These are phyloP conservation scores for Clarias fuscus DNA, from an alignment of 2,797 vertebrate genomes.

Conservation along the genomic window DNA sequence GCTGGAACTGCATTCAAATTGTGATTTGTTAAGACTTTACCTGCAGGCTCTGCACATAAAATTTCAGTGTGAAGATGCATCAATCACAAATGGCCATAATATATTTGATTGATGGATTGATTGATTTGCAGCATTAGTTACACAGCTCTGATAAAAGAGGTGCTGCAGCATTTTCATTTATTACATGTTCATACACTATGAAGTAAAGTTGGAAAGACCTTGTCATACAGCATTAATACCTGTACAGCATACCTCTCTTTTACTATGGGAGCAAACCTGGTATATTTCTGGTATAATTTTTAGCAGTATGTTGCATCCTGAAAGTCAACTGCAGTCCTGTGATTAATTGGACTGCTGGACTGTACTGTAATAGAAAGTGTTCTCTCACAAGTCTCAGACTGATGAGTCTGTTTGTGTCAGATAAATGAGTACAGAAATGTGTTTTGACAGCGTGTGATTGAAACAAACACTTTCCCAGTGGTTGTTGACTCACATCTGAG, in stretches of 20 bases:
- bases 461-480: not conserved
- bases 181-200: not conserved
- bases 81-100: not conserved
- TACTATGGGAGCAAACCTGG: too few relatives aligned
- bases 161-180: not conserved
- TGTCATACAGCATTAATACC: not conserved
- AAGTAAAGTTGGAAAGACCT: not conserved
- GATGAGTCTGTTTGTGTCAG: not conserved
- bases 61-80: not conserved
- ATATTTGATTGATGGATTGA: not conserved
- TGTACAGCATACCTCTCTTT: too few relatives aligned
- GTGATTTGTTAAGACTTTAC: not conserved
- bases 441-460: not conserved
- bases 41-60: not conserved
- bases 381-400: not conserved
- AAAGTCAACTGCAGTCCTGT: not conserved
- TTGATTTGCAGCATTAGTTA: not conserved
- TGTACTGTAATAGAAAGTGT: not conserved
- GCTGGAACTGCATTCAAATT: not conserved
- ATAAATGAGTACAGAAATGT: not conserved
- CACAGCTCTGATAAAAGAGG: not conserved
- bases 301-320: not conserved
- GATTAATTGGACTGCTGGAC: slow-evolving; percentile 8
- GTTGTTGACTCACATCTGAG: not conserved
- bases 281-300: not conserved